Evolutionary conservation across 2,113 vertebrate species (phyloP), one percentile per base, ranked within the genome.

Genomic region (Clarias batrachus): DNA sequence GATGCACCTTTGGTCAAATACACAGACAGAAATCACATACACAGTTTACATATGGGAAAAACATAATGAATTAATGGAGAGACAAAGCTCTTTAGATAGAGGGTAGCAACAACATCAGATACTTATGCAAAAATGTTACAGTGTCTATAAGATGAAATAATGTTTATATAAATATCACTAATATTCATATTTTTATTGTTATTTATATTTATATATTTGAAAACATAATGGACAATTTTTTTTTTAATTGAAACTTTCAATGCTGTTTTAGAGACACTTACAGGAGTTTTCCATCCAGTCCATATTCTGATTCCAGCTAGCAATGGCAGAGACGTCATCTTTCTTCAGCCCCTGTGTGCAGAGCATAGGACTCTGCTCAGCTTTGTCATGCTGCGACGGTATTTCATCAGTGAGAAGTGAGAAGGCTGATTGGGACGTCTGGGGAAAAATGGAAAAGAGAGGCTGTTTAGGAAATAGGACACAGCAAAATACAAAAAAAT

Each of bases 211-310:
- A 48, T 48, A 48, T 48, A 48, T 48, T 48, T 48, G 6, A 48
- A 48, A 8, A 48, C 48, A 48, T 48, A 48, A 41, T 41, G 37
- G 41, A 48, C 41, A 6, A 48, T 48, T 48, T 48, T 48, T 48
- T 48, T 8, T 48, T 48, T 8, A 48, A 48, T 8, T 48, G 7
- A 8, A 48, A 7, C 48, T 48, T 48, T 7, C 7, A 48, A 3
- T 37, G 33, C 33, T 83, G 52, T 25, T 85, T 91, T 60, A 37
- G 17, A 80, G 60, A 60, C 10, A 80, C 90, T 95, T 93, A 98
- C 97, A 94, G 90, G 96, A 93, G 88, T 95, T 95, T 77, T 97
- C 96, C 86, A 98, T 93, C 65, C 94, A 92, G 81, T 97, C 97
- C 48, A 95, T 87, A 66, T 96, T 97, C 90, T 94, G 62, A 68